Evolutionary conservation across 2,113 vertebrate species (phyloP).

Genomic region (Pomatorhinus ruficollis): DNA sequence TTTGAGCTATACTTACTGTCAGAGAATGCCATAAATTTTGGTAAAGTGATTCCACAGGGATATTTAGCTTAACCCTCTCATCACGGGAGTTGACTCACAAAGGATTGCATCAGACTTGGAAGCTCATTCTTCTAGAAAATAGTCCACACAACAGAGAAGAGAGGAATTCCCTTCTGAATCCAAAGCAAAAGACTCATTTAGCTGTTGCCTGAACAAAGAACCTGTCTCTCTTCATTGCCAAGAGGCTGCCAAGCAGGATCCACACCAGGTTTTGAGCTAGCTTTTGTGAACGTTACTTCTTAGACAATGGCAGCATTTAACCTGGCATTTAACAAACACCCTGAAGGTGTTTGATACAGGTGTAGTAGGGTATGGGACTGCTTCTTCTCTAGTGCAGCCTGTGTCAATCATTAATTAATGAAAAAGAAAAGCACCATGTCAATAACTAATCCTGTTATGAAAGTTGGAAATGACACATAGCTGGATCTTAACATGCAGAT

Average conservation of each 20-base stretch:
- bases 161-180: not conserved
- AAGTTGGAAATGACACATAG: not conserved
- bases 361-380: not conserved
- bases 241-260: not conserved
- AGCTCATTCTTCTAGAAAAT: not conserved
- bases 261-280: not conserved
- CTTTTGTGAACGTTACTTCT: not conserved
- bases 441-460: not conserved
- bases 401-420: not conserved
- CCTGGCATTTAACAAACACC: not conserved
- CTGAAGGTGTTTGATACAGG: not conserved
- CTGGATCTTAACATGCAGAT: not conserved
- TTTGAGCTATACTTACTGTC: not conserved
- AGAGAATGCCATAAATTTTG: not conserved
- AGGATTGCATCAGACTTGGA: not conserved
- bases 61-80: not conserved
- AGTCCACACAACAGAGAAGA: not conserved
- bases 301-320: not conserved
- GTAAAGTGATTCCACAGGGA: not conserved
- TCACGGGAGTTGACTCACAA: not conserved
- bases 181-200: not conserved
- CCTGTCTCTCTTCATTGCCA: not conserved
- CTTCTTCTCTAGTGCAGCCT: not conserved
- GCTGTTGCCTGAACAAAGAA: not conserved
- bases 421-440: not conserved